These are phyloP conservation scores for Drosophila azteca DNA, from an alignment of 1,140 invertebrate species.

Conservation along the genomic window DNA sequence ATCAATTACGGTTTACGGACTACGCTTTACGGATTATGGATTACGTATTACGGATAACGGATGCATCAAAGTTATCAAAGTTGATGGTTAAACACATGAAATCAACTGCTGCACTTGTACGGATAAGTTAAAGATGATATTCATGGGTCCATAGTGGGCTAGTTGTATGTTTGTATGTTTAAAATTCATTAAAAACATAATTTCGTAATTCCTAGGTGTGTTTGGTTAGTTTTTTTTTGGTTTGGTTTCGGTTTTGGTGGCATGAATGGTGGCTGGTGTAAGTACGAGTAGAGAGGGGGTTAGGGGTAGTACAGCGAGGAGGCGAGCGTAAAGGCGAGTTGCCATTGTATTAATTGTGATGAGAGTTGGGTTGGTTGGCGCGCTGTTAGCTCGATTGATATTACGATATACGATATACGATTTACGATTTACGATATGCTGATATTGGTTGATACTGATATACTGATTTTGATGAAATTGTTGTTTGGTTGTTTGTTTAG, in stretches of 20 bases:
- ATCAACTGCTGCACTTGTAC: conserved; percentile 47
- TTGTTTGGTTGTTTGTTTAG: conserved; percentile 27
- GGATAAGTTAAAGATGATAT: conserved; percentile 8
- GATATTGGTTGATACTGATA: conserved; percentile 31
- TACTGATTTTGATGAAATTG: conserved; percentile 30
- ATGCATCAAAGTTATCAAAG: conserved; percentile 23
- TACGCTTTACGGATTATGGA: conserved; percentile 23
- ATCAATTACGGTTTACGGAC: conserved; percentile 51
- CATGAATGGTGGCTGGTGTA: conserved; percentile 33
- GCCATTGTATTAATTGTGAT: conserved; percentile 29
- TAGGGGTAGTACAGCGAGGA: not conserved
- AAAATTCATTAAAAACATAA: conserved; percentile 57
- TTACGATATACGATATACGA: conserved; percentile 58
- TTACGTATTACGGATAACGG: conserved; percentile 21
- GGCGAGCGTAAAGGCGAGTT: conserved; percentile 12
- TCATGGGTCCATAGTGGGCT: conserved; percentile 15
- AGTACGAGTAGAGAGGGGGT: conserved; percentile 19
- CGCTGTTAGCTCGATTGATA: conserved; percentile 50
- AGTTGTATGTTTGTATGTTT: conserved; percentile 13
- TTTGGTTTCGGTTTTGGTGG: conserved; percentile 22
- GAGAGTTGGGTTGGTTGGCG: conserved; percentile 9
- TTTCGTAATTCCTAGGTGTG: conserved; percentile 23
- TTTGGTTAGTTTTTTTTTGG: conserved; percentile 12
- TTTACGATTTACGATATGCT: conserved; percentile 54
- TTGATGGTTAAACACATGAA: conserved; percentile 36